These are phyloP conservation scores for Balaenoptera acutorostrata DNA, from an alignment of 2,113 vertebrate genomes.

Conservation along the genomic window DNA sequence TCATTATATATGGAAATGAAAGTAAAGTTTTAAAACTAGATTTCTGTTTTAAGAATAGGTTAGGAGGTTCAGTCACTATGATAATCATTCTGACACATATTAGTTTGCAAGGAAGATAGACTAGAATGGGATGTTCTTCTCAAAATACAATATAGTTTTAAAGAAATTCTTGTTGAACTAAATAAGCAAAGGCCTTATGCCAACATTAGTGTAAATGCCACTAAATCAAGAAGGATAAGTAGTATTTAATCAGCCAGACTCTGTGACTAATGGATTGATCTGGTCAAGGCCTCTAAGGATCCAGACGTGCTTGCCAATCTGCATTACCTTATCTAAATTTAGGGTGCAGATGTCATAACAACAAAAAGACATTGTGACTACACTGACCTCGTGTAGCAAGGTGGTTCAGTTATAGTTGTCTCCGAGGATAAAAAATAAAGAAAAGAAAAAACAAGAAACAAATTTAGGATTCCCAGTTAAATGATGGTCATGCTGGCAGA, in stretches of 20 bases:
- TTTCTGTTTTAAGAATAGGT: slow-evolving; percentile 28
- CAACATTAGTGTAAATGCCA: background rate
- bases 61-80: background rate
- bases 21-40: background rate
- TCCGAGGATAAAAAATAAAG: background rate
- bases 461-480: background rate
- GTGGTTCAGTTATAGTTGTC: background rate
- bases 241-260: background rate
- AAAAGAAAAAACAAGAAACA: background rate
- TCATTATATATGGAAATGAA: slow-evolving; percentile 8
- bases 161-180: background rate
- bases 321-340: background rate
- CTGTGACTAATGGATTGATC: background rate
- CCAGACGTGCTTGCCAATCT: background rate
- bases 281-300: background rate
- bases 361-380: background rate
- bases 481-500: background rate
- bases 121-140: background rate
- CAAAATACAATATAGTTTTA: background rate
- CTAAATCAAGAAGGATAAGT: background rate
- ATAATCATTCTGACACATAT: background rate
- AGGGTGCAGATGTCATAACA: background rate
- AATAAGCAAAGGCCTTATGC: background rate
- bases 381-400: background rate
- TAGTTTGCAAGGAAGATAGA: background rate